Evolutionary conservation across 2,797 vertebrate genomes (phyloP).

Genomic region (Gadopsis marmoratus): DNA sequence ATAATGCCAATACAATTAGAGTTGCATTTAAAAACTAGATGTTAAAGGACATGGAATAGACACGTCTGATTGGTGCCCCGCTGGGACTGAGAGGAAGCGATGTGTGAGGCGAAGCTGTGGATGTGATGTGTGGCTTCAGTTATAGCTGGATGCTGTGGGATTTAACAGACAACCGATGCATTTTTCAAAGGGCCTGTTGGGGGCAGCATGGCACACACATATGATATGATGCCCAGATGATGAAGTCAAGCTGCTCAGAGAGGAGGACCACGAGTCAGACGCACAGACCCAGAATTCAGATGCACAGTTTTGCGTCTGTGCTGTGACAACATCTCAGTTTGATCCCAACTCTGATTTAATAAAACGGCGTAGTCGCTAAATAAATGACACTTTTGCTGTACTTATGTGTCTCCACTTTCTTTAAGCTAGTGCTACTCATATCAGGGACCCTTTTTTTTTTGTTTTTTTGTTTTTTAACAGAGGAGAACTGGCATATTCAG

Average conservation of each 20-base stretch:
- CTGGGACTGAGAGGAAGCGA: not conserved
- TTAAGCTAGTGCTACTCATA: not conserved
- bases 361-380: not conserved
- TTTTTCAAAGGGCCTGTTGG: constrained; percentile 77
- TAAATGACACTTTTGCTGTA: not conserved
- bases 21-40: constrained; percentile 4
- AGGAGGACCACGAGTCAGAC: constrained; percentile 39
- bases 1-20: constrained; percentile 35
- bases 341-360: constrained; percentile 10
- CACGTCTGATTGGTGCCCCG: not conserved
- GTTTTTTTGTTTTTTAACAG: not conserved
- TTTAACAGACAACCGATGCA: constrained; percentile 34
- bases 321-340: not conserved
- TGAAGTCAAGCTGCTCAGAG: constrained; percentile 53
- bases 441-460: not conserved
- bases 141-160: constrained; percentile 25
- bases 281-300: constrained; percentile 43
- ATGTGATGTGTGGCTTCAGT: constrained; percentile 41
- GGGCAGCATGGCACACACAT: constrained; percentile 86
- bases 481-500: not conserved
- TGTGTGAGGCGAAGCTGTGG: constrained; percentile 30
- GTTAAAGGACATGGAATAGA: not conserved
- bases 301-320: constrained; percentile 16
- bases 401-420: not conserved
- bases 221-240: constrained; percentile 56